phyloP scores from a whole-genome alignment of 2,888 invertebrate genomes.

The Drosophila ustulata region DNA sequence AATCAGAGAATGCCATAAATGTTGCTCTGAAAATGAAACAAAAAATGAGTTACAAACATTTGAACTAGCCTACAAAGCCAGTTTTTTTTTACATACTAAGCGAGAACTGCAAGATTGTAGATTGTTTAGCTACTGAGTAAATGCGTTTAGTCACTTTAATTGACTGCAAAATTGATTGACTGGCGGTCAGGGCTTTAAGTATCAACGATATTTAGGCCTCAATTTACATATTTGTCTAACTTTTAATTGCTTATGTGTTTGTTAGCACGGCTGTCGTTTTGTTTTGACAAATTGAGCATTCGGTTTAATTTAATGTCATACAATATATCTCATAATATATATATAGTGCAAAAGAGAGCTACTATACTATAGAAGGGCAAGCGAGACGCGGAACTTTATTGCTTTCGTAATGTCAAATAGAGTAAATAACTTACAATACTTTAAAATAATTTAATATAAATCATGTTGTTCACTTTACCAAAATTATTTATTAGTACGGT shows the following conservation, averaged over 20 bases:
- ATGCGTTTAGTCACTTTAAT: constrained; percentile 57
- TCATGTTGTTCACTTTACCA: background rate
- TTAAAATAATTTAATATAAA: background rate
- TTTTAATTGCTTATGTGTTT: constrained; percentile 17
- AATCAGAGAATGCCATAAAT: constrained; percentile 63
- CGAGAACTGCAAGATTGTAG: constrained; percentile 39
- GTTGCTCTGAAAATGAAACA: constrained; percentile 30
- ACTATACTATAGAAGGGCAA: too few species aligned
- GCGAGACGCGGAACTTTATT: too few species aligned
- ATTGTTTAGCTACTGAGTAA: constrained; percentile 41
- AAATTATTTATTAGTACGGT: constrained; percentile 4
- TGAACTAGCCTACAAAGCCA: constrained; percentile 31
- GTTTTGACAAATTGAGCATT: constrained; percentile 16
- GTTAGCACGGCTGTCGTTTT: constrained; percentile 12
- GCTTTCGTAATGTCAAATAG: background rate
- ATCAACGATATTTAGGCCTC: constrained; percentile 38
- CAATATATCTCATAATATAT: background rate
- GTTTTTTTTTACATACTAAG: constrained; percentile 38
- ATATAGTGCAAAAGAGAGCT: too few species aligned
- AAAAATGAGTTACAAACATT: constrained; percentile 24
- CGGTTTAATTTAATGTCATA: constrained; percentile 7
- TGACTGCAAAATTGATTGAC: constrained; percentile 60
- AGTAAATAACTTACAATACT: background rate
- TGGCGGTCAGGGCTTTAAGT: constrained; percentile 37
- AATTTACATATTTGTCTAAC: constrained; percentile 48